Evolutionary conservation across 2,113 vertebrate species (phyloP), one percentile per base, ranked within the genome.

Genomic region (Hyperopisus bebe): DNA sequence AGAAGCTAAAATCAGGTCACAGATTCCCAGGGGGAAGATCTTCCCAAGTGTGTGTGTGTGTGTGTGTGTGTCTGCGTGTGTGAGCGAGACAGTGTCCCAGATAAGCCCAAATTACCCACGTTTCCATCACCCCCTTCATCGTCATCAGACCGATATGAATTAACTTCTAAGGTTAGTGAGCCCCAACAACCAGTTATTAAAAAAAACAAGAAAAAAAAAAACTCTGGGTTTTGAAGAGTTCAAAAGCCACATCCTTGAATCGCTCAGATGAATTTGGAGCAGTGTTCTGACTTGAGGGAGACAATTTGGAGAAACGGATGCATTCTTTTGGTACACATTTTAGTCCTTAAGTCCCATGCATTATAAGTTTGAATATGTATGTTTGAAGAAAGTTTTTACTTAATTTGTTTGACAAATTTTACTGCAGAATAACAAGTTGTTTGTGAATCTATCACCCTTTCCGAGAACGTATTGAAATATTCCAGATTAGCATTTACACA

Each of bases 1-100:
- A 86, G 53, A 62, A 70, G 24, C 88, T 87, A 80, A 48, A 91
- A 91, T 91, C 88, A 92, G 92, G 92, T 90, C 91, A 85, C 27
- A 39, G 53, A 50, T 86, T 89, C 88, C 91, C 90, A 82, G 19
- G 24, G 89, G 89, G 88, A 46, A 50, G 86, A 86, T 48, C 9
- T 53, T 19, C 47, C 77, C 84, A 35, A 27, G 47, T 15, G 74
- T 87, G 90, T 44, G 74, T 86, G 90, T 19, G 42, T 42, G 53
- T 3, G 42, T 86, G 90, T n/a, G 58, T 86, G 90, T 35, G 53
- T 44, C 48, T 50, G 27, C 80, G 53, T 27, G 83, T 46, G 58
- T 21, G 27, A 82, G 89, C 27, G 31, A 50, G 89, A 85, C 21
- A 48, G 35, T 88, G 91, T 91, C 91, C 92, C 88, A 93, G 90